A percentile compares a stretch with the other conserved stretches of the same genome.
Evolutionary conservation across 1,140 invertebrate species (phyloP).

Genomic region (Pogonognathellus flavescens): DNA sequence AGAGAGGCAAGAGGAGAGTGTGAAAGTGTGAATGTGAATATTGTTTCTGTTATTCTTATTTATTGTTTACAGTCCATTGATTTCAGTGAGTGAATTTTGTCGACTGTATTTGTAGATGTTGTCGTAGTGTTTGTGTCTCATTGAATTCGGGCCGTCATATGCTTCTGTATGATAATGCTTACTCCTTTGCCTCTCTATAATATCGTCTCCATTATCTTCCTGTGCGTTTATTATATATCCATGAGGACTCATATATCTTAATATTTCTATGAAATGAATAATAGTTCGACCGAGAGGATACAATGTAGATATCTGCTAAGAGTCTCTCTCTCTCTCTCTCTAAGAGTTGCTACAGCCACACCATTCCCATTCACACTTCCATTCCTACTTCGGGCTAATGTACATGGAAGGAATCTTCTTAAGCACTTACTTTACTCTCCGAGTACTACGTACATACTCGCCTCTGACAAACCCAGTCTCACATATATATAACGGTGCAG

Average conservation of each 20-base stretch:
- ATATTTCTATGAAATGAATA: slow-evolving; percentile 64
- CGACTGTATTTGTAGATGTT: not conserved
- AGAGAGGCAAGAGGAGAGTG: slow-evolving; percentile 6
- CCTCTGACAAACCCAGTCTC: not conserved
- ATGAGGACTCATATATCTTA: slow-evolving; percentile 59
- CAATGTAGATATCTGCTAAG: not conserved
- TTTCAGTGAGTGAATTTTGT: slow-evolving; percentile 54
- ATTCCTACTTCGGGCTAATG: not conserved
- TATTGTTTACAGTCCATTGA: slow-evolving; percentile 64
- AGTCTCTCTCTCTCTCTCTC: not conserved
- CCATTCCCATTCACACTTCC: not conserved
- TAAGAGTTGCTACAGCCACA: not conserved
- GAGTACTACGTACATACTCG: no score
- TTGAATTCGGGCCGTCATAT: not conserved
- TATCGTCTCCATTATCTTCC: slow-evolving; percentile 48
- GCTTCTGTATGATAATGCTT: not conserved
- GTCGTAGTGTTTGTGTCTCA: slow-evolving; percentile 37
- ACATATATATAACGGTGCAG: slow-evolving; percentile 22
- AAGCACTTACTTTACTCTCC: not conserved
- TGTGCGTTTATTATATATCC: slow-evolving; percentile 25
- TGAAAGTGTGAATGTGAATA: slow-evolving; percentile 50
- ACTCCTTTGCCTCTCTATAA: not conserved
- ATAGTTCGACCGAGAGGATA: slow-evolving; percentile 55
- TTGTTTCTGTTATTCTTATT: slow-evolving; percentile 63
- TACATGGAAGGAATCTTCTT: not conserved